phyloP scores from a whole-genome alignment of 1,140 invertebrate genomes.

The Zophobas morio region DNA sequence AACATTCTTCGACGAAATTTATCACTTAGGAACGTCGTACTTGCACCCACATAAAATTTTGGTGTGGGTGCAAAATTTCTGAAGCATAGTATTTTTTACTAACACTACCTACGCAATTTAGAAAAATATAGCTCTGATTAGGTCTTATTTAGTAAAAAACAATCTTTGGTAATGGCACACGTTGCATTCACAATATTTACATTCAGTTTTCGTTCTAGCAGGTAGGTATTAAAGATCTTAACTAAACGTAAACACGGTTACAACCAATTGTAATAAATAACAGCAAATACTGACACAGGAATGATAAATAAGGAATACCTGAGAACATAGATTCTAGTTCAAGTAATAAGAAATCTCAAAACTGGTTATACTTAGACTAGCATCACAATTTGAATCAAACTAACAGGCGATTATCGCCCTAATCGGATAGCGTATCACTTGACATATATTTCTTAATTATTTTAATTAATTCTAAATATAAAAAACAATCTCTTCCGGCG shows the following conservation, averaged over 20 bases:
- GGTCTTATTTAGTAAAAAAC: background rate
- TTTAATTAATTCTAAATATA: slow-evolving; percentile 76
- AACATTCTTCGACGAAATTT: no score
- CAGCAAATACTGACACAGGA: slow-evolving; percentile 20
- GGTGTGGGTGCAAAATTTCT: no score
- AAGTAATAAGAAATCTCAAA: background rate
- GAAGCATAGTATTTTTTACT: no score
- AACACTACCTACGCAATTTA: no score
- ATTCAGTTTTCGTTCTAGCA: no score
- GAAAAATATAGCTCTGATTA: no score
- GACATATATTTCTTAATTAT: slow-evolving; percentile 67
- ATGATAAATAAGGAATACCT: slow-evolving; percentile 9
- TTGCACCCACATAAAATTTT: no score
- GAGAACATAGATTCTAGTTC: slow-evolving; percentile 4
- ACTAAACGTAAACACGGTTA: no score
- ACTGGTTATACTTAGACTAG: slow-evolving; percentile 12
- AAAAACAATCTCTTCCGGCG: slow-evolving; percentile 74
- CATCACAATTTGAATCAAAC: slow-evolving; percentile 13
- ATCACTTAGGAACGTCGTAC: no score
- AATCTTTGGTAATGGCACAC: slow-evolving; percentile 24
- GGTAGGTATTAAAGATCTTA: no score
- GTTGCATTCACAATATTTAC: slow-evolving; percentile 7
- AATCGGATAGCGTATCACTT: background rate
- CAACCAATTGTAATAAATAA: no score
- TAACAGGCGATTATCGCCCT: background rate